Conservation (phyloP, 2,113 vertebrate species). For the Pangasianodon hypophthalmus region DNA sequence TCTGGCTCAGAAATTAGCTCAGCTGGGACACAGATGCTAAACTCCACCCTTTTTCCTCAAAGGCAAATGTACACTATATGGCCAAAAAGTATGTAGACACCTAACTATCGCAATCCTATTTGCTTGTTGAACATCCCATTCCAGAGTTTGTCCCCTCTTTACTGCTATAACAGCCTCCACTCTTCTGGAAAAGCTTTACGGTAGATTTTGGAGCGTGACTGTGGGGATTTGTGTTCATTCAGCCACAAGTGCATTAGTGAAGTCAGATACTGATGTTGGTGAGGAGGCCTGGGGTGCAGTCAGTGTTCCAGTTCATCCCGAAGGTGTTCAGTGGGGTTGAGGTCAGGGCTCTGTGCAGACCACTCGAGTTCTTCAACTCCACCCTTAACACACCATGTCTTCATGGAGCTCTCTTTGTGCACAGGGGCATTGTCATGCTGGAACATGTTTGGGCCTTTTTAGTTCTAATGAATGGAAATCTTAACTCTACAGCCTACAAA, state of each 20-base stretch:
- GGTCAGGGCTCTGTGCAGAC: not conserved
- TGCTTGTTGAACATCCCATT: not conserved
- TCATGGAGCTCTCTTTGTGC: not conserved
- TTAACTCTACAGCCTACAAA: not conserved
- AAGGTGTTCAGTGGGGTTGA: not conserved
- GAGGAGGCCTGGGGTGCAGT: too few species aligned
- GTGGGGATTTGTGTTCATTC: not conserved
- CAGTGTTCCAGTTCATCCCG: not conserved
- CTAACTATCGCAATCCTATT: not conserved
- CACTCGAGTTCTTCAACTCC: not conserved
- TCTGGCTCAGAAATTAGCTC: not conserved
- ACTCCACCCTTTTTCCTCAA: not conserved
- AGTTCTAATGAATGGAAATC: not conserved
- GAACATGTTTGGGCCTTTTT: not conserved
- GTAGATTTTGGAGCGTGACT: not conserved
- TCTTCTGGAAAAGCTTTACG: not conserved
- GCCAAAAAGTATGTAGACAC: not conserved
- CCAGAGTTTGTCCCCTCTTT: not conserved
- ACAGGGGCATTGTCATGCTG: not conserved
- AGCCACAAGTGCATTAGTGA: not conserved
- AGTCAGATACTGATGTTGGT: not conserved
- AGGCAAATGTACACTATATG: not conserved
- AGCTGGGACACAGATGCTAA: slow-evolving; percentile 1
- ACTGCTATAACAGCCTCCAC: not conserved
- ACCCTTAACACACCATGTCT: not conserved